Percentiles rank a stretch among this genome's conserved stretches.
phyloP scores from a whole-genome alignment of 2,113 vertebrate genomes.

The Toxotes chatareus region DNA sequence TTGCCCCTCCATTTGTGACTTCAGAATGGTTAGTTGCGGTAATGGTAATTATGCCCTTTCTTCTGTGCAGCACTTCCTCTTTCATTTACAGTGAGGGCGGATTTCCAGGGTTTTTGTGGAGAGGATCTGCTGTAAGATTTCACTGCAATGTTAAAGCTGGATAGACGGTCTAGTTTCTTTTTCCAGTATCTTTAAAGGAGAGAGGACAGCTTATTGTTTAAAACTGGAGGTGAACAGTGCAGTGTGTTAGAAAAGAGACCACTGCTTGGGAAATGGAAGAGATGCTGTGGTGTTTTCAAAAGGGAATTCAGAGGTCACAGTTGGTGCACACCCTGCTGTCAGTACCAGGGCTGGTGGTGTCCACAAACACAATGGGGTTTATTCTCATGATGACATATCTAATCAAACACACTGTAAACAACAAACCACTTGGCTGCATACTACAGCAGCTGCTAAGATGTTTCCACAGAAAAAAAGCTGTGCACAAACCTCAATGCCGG shows the following conservation, averaged over 20 bases:
- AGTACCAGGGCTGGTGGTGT: neutral
- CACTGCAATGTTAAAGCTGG: neutral
- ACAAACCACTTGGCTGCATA: constrained; percentile 9
- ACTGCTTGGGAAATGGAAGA: constrained; percentile 5
- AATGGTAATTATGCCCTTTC: neutral
- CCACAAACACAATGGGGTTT: constrained; percentile 4
- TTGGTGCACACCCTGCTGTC: constrained; percentile 16
- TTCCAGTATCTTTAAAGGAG: neutral
- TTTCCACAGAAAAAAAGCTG: neutral
- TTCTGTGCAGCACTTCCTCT: neutral
- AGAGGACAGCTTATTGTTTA: neutral
- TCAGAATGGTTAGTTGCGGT: neutral
- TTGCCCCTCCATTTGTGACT: neutral
- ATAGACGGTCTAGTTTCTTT: neutral
- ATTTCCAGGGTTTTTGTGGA: neutral
- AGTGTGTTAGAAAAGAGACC: neutral
- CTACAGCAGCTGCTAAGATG: neutral
- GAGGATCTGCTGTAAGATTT: neutral
- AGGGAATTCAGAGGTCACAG: constrained; percentile 13
- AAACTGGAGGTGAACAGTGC: neutral
- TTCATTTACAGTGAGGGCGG: neutral
- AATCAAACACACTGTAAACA: constrained; percentile 34
- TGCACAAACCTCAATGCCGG: neutral
- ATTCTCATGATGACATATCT: constrained; percentile 15
- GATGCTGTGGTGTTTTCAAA: constrained; percentile 2